Evolutionary conservation across 2,797 vertebrate genomes (phyloP), one percentile per base, ranked within the genome.

Genomic region (Micromesistius poutassou): DNA sequence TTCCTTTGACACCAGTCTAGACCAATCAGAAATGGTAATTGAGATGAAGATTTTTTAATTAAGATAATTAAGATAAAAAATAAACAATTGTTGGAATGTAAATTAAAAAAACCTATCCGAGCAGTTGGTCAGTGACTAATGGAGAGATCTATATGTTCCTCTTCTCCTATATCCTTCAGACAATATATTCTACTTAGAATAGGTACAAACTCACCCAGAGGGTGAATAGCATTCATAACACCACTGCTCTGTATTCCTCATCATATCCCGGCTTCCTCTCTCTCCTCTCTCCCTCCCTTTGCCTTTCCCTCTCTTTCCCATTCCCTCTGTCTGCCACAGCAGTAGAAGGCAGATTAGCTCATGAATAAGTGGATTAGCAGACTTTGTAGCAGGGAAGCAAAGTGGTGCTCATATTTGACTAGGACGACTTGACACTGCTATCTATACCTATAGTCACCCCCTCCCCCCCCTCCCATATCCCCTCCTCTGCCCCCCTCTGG

Each of bases 281-380:
- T 72, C 42, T 50, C 70, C 72, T 22, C 46, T 22, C 90, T 87
- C 87, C 86, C 88, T 80, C 90, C 84, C 89, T 87, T 84, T 81
- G 84, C 83, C 77, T 76, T 84, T 82, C 85, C 77, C 86, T 88
- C 25, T 82, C 25, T 81, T 83, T 10, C 14, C 36, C 19, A 74
- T 75, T 72, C 78, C 84, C 88, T 80, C 90, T 87, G 91, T 90
- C 92, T 93, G 92, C 89, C 82, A 80, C 88, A 82, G 90, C 91
- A 91, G 93, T 91, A 82, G 91, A 92, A 93, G 91, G 91, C 92
- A 94, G 94, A 95, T 95, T 95, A 94, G 91, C 90, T 89, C 88
- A 90, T 94, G 93, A 95, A 94, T 95, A 95, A 94, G 93, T 95
- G 94, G 94, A 95, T 95, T 95, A 94, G 89, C 91, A 91, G 92